phyloP scores from a whole-genome alignment of 2,113 vertebrate species.

The Nothobranchius kuhntae region DNA sequence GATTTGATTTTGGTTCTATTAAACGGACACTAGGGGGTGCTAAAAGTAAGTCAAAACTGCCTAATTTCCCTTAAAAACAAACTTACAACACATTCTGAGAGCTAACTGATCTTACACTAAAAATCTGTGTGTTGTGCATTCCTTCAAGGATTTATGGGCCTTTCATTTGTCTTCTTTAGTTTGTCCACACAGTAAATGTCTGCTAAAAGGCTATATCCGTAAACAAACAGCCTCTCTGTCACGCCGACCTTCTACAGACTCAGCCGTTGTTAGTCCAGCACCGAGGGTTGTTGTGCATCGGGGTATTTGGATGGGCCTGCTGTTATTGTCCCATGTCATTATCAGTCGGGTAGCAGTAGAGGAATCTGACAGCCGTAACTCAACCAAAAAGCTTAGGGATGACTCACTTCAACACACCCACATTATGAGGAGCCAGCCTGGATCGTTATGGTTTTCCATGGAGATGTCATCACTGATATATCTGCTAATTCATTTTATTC shows the following conservation, averaged over 20 bases:
- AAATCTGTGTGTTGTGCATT: too few species aligned
- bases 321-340: constrained; percentile 22
- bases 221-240: constrained; percentile 43
- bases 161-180: too few species aligned
- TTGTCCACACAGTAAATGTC: constrained; percentile 27
- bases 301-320: constrained; percentile 24
- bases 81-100: too few species aligned
- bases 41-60: too few species aligned
- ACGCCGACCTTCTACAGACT: constrained; percentile 44
- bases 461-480: neutral
- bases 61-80: too few species aligned
- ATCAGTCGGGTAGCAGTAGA: constrained; percentile 10
- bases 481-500: neutral
- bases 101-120: too few species aligned
- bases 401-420: neutral
- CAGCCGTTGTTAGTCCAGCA: constrained; percentile 48
- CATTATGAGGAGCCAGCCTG: neutral
- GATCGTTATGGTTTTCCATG: too few species aligned
- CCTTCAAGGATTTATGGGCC: too few species aligned
- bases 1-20: too few species aligned
- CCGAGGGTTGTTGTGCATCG: constrained; percentile 17
- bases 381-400: constrained; percentile 1
- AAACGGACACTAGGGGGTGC: too few species aligned
- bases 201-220: constrained; percentile 27
- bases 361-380: constrained; percentile 9